Percentiles rank a stretch among this genome's conserved stretches.
These are phyloP conservation scores for Boloria selene DNA, from an alignment of 2,888 invertebrate genomes.

Conservation along the genomic window DNA sequence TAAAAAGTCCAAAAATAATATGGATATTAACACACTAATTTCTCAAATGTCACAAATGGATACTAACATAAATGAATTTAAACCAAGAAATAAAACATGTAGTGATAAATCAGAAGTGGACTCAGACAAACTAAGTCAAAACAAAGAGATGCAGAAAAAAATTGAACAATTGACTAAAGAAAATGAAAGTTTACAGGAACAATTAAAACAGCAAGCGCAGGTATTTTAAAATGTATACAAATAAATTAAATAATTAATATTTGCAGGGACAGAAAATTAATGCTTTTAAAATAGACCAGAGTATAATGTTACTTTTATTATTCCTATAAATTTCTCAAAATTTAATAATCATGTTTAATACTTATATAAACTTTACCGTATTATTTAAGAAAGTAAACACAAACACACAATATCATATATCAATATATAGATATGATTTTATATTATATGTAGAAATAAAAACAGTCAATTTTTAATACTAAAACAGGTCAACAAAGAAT, in stretches of 20 bases:
- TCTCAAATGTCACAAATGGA: slow-evolving; percentile 87
- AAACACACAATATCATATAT: too few species aligned
- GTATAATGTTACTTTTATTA: too few species aligned
- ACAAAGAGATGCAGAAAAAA: slow-evolving; percentile 81
- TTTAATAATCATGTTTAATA: too few species aligned
- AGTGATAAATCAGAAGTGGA: slow-evolving; percentile 58
- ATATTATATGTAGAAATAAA: too few species aligned
- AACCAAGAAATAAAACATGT: slow-evolving; percentile 68
- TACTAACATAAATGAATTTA: slow-evolving; percentile 83
- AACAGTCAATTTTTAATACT: too few species aligned
- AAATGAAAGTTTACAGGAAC: slow-evolving; percentile 88
- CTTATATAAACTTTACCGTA: too few species aligned
- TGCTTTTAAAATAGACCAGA: too few species aligned
- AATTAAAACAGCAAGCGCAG: slow-evolving; percentile 93
- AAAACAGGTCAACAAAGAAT: slow-evolving; percentile 91
- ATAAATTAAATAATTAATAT: not conserved
- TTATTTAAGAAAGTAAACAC: too few species aligned
- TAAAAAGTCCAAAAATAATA: slow-evolving; percentile 80
- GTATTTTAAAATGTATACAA: slow-evolving; percentile 55
- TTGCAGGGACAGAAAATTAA: not conserved
- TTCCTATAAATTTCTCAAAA: too few species aligned
- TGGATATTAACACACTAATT: slow-evolving; percentile 86
- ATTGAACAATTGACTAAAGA: slow-evolving; percentile 85
- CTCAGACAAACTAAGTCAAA: slow-evolving; percentile 62
- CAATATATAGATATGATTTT: too few species aligned